Conservation (phyloP, 2,888 invertebrate genomes). For the Trichopria drosophilae region DNA sequence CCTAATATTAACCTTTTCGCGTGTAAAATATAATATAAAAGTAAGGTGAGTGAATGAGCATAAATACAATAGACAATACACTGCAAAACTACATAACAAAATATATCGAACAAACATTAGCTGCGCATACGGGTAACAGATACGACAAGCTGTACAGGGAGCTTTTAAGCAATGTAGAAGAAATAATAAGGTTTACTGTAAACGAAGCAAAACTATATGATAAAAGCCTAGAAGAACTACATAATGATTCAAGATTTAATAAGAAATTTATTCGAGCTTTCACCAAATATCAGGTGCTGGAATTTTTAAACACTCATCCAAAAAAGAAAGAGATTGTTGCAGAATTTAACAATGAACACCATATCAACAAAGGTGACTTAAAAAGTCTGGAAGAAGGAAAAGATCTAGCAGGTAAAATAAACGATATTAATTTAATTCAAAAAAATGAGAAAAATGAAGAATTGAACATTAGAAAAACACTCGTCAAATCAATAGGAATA, state of each 20-base stretch:
- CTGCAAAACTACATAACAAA: constrained; percentile 17
- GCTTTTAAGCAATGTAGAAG: constrained; percentile 9
- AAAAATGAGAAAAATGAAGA: constrained; percentile 16
- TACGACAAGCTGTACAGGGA: constrained; percentile 5
- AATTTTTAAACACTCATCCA: constrained; percentile 15
- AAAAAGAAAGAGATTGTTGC: constrained; percentile 13
- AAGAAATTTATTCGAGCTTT: constrained; percentile 17
- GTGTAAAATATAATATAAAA: constrained; percentile 19
- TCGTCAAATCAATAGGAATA: constrained; percentile 11
- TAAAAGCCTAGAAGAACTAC: constrained; percentile 12
- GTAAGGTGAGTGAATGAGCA: constrained; percentile 11
- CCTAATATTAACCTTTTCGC: too few species aligned
- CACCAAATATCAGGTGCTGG: constrained; percentile 14
- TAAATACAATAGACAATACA: constrained; percentile 17
- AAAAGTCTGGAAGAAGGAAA: constrained; percentile 15
- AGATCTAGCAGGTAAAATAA: constrained; percentile 16
- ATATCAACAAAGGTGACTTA: constrained; percentile 15
- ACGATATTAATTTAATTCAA: constrained; percentile 13
- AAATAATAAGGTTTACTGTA: constrained; percentile 12
- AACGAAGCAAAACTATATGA: constrained; percentile 15
- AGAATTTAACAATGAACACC: constrained; percentile 17
- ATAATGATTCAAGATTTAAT: constrained; percentile 15
- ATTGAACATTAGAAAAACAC: constrained; percentile 17
- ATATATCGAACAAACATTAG: constrained; percentile 12
- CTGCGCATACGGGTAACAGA: constrained; percentile 9